Base-by-base conservation (phyloP, 2,888 invertebrate species). In the Dicranocentrus wangi region DNA sequence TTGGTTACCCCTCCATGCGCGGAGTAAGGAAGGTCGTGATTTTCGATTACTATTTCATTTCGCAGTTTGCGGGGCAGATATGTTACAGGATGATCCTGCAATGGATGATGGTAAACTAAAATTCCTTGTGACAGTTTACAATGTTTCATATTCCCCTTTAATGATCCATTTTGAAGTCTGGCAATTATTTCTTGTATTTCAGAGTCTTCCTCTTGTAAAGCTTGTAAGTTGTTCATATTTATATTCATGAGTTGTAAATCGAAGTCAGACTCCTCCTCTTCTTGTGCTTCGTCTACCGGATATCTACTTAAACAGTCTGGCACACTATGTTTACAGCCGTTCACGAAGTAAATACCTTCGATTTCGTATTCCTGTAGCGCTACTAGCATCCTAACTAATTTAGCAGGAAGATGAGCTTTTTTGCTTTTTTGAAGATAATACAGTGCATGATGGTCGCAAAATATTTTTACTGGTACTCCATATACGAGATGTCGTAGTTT, bases 1-100 rank as follows among this genome's bases (percentile, higher is more conserved):
- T 71, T 71, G 1, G 1, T 39, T 1, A 71, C 23, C n/a, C 71
- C 71, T 2, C 15, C 15, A 39, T 73, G 73, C 7, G 1, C 17
- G 10, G 51, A 17, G 10, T 1, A 25, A 15, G 15, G 13, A 13
- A 7, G 13, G n/a, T 73, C 65, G n/a, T 73, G 73, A n/a, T 1
- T 15, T 5, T 63, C 39, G 3, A 28, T 21, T 1, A 73, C 1
- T 5, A 63, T 39, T 15, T 55, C 51, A 1, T n/a, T 17, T 32
- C 73, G 15, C 3, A 65, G 10, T 8, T 15, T 13, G 0, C 2
- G 8, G 1, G 73, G 73, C 1, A 65, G 39, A 15, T 39, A 63
- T 13, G 28, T 7, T 5, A 28, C 17, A 1, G 39, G 15, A 15
- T 13, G 1, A 25, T 23, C 21, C 23, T 15, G 8, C 2, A 39